Percentiles rank a stretch among this genome's conserved stretches.
These are phyloP conservation scores for Xestoiulus laeticollis DNA, from an alignment of 2,888 invertebrate species.

Conservation along the genomic window DNA sequence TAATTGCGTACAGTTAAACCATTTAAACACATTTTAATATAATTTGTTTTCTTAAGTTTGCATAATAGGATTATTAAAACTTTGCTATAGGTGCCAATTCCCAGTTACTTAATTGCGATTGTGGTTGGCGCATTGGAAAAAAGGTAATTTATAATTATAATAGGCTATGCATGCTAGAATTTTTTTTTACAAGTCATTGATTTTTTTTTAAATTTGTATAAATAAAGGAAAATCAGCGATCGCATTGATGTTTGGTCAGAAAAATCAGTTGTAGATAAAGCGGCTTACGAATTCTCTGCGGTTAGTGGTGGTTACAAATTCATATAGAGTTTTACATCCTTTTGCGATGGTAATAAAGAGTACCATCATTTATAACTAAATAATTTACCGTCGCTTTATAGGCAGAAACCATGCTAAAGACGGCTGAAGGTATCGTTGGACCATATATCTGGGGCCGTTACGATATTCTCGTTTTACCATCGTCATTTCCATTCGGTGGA, in stretches of 20 bases:
- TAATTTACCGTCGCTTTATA: constrained; percentile 57
- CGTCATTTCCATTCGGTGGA: constrained; percentile 93
- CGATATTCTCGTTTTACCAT: constrained; percentile 87
- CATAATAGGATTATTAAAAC: not conserved
- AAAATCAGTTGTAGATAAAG: constrained; percentile 79
- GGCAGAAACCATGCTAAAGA: constrained; percentile 81
- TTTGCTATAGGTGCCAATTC: constrained; percentile 80
- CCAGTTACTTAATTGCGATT: constrained; percentile 88
- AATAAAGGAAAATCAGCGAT: constrained; percentile 74
- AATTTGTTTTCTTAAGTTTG: too few relatives aligned
- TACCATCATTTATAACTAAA: too few relatives aligned
- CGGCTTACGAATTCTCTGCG: constrained; percentile 88
- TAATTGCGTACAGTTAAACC: too few relatives aligned
- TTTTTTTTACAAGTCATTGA: not conserved
- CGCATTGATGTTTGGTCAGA: constrained; percentile 91
- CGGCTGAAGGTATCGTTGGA: constrained; percentile 85
- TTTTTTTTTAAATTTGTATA: constrained; percentile 61
- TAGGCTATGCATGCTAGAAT: constrained; percentile 28
- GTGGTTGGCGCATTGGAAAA: constrained; percentile 82
- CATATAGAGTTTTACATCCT: too few relatives aligned
- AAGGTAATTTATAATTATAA: too few relatives aligned
- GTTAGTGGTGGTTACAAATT: constrained; percentile 57
- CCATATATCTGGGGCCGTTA: constrained; percentile 92
- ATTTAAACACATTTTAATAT: too few relatives aligned
- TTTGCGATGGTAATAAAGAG: not conserved